Percentiles rank a stretch among this genome's conserved stretches.
phyloP scores from a whole-genome alignment of 2,797 vertebrate species.

The Xenops minutus region DNA sequence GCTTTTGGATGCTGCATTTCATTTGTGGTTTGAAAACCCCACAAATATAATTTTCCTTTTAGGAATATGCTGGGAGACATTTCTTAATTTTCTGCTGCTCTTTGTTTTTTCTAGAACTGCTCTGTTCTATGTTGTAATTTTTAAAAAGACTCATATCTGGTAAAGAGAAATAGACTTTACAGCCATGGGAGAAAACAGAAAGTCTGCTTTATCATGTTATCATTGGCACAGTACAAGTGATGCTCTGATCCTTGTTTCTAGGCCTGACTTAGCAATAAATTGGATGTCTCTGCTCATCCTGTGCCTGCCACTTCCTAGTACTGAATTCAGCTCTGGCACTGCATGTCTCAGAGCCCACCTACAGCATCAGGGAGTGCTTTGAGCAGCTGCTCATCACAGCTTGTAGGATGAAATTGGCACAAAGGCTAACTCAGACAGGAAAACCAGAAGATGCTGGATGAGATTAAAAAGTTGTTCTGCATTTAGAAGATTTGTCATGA shows the following conservation, averaged over 20 bases:
- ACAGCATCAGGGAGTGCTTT: not conserved
- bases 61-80: not conserved
- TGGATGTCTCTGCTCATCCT: not conserved
- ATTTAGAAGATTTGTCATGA: slow-evolving; percentile 31
- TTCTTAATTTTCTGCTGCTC: not conserved
- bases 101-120: not conserved
- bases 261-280: slow-evolving; percentile 37
- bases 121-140: not conserved
- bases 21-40: not conserved
- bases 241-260: slow-evolving; percentile 1
- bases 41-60: not conserved
- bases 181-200: not conserved
- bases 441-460: slow-evolving; percentile 8
- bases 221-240: not conserved
- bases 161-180: not conserved
- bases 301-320: slow-evolving; percentile 45
- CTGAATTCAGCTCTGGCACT: not conserved
- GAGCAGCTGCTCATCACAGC: slow-evolving; percentile 3
- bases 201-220: not conserved
- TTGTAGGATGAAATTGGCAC: not conserved
- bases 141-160: not conserved
- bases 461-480: slow-evolving; percentile 28
- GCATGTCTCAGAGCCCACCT: not conserved
- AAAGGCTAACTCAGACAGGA: not conserved
- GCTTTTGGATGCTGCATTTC: not conserved